Percentiles rank a stretch among this genome's conserved stretches.
Conservation (phyloP, 1,140 invertebrate species). For the Bombus waltoni region DNA sequence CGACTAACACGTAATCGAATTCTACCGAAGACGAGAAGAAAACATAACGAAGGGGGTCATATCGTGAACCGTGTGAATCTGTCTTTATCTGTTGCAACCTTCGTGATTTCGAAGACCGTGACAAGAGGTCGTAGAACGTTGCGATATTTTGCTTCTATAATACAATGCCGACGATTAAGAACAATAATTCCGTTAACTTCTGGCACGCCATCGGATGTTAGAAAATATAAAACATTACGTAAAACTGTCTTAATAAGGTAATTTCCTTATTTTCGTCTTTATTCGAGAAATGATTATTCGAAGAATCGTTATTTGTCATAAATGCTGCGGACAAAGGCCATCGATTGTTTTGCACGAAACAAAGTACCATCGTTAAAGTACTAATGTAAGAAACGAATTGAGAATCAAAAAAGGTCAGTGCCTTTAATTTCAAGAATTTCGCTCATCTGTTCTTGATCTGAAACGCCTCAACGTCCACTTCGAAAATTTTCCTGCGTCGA, state of each 20-base stretch:
- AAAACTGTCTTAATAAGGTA: background rate
- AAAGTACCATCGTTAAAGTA: background rate
- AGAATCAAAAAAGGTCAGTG: background rate
- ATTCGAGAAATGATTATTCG: too few species aligned
- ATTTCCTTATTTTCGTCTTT: background rate
- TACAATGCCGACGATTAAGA: background rate
- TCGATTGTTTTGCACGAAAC: background rate
- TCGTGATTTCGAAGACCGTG: background rate
- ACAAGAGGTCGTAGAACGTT: background rate
- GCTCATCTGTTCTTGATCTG: background rate
- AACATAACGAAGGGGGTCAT: background rate
- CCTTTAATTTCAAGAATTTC: background rate
- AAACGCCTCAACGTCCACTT: background rate
- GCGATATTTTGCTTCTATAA: background rate
- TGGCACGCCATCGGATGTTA: too few species aligned
- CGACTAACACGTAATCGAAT: background rate
- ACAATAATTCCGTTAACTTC: background rate
- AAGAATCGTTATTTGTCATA: too few species aligned
- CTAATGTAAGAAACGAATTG: background rate
- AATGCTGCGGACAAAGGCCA: too few species aligned
- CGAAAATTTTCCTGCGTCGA: background rate
- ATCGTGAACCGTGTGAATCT: background rate
- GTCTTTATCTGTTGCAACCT: background rate
- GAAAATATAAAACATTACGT: background rate
- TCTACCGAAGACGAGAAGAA: background rate